A percentile compares a stretch with the other conserved stretches of the same genome.
These are phyloP conservation scores for Progne subis DNA, from an alignment of 2,113 vertebrate genomes.

Conservation along the genomic window DNA sequence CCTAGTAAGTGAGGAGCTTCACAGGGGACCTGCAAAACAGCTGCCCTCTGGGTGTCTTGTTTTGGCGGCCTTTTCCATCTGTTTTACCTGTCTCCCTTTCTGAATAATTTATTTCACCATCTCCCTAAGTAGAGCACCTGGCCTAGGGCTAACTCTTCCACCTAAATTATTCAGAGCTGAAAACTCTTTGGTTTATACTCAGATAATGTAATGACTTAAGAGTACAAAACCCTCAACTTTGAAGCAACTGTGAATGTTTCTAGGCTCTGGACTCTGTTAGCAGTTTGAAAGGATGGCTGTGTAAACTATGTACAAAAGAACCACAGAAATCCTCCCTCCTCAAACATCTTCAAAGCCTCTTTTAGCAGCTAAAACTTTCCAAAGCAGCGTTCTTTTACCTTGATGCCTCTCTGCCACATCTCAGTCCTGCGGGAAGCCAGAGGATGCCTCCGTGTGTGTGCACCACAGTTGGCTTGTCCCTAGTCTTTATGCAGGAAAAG, in stretches of 20 bases:
- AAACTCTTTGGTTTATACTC: conserved; percentile 76
- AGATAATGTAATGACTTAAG: conserved; percentile 77
- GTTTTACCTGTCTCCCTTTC: conserved; percentile 82
- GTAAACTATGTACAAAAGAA: conserved; percentile 36
- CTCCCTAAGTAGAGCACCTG: conserved; percentile 83
- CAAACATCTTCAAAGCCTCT: neutral
- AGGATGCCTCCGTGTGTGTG: neutral
- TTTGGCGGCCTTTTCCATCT: conserved; percentile 83
- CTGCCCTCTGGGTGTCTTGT: conserved; percentile 75
- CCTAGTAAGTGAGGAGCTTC: neutral
- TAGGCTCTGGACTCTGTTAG: neutral
- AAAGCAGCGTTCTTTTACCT: neutral
- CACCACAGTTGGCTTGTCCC: conserved; percentile 1
- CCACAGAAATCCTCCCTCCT: neutral
- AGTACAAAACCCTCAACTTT: conserved; percentile 65
- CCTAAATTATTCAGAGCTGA: conserved; percentile 85
- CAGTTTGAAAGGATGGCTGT: conserved; percentile 43
- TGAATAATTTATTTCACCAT: conserved; percentile 89
- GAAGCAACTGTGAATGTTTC: conserved; percentile 31
- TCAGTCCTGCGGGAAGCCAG: neutral
- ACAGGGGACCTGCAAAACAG: conserved; percentile 66
- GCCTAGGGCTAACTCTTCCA: conserved; percentile 77
- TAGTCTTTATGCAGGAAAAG: neutral
- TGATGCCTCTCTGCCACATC: neutral
- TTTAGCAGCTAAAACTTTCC: neutral